Conservation (phyloP, 1,140 invertebrate species). For the Octopus sinensis region DNA sequence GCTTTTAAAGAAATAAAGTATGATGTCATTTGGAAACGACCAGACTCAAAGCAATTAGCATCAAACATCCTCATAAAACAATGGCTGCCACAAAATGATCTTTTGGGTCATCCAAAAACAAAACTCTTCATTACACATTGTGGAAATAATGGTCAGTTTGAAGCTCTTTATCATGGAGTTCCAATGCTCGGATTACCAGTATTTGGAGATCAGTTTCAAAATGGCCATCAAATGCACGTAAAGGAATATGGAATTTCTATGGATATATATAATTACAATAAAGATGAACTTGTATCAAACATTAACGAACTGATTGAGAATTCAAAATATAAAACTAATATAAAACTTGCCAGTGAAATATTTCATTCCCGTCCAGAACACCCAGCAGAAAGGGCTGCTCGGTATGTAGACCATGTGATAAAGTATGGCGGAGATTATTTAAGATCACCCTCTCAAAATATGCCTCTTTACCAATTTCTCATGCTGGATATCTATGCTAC, state of each 20-base stretch:
- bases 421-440: conserved; percentile 19
- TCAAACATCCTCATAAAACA: conserved; percentile 70
- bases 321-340: conserved; percentile 24
- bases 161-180: conserved; percentile 71
- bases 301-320: conserved; percentile 31
- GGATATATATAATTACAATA: conserved; percentile 37
- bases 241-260: conserved; percentile 50
- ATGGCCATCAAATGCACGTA: conserved; percentile 49
- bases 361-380: conserved; percentile 23
- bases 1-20: conserved; percentile 60
- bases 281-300: conserved; percentile 34
- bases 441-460: conserved; percentile 22
- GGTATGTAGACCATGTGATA: conserved; percentile 29
- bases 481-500: conserved; percentile 31
- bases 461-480: conserved; percentile 39
- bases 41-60: conserved; percentile 57
- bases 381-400: conserved; percentile 27
- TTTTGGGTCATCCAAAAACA: no score
- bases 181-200: conserved; percentile 73
- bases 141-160: conserved; percentile 71
- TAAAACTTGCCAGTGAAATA: conserved; percentile 31
- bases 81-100: conserved; percentile 80
- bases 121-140: conserved; percentile 76
- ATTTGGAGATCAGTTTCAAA: conserved; percentile 66
- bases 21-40: conserved; percentile 61